A percentile compares a stretch with the other conserved stretches of the same genome.
These are phyloP conservation scores for Clarias gariepinus DNA, from an alignment of 2,113 vertebrate genomes.

Conservation along the genomic window DNA sequence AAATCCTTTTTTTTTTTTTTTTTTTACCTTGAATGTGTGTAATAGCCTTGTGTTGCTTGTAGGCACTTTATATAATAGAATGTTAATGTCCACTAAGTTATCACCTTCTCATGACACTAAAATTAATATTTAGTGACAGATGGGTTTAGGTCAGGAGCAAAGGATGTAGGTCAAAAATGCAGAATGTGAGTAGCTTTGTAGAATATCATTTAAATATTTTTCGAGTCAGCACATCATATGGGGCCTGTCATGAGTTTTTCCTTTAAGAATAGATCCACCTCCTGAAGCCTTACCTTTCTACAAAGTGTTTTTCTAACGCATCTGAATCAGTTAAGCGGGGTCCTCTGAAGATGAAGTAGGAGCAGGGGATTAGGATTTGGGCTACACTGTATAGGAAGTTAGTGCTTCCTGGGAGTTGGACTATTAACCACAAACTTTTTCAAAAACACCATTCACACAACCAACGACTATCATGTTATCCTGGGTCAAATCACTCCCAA, in stretches of 20 bases:
- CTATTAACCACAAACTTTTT: neutral
- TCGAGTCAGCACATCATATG: slow-evolving; percentile 10
- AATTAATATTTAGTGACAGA: slow-evolving; percentile 28
- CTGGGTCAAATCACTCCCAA: slow-evolving; percentile 7
- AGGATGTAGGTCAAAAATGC: slow-evolving; percentile 9
- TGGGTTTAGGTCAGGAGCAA: slow-evolving; percentile 13
- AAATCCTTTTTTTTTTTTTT: slow-evolving; percentile 32
- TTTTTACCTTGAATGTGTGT: slow-evolving; percentile 55
- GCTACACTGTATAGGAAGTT: neutral
- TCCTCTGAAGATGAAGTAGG: neutral
- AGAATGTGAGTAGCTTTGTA: slow-evolving; percentile 25
- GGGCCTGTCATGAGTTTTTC: neutral
- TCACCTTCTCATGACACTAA: slow-evolving; percentile 47
- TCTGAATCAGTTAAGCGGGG: neutral
- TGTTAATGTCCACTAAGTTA: slow-evolving; percentile 49
- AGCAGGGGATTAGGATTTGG: neutral
- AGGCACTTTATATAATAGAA: slow-evolving; percentile 58
- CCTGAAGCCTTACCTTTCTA: neutral
- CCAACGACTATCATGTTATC: neutral
- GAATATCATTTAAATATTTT: slow-evolving; percentile 1
- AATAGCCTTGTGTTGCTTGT: slow-evolving; percentile 55
- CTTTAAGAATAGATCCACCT: neutral
- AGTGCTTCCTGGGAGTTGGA: neutral
- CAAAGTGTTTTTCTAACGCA: neutral
- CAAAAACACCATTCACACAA: neutral